Conservation (phyloP, 2,797 vertebrate genomes). For the Spondyliosoma cantharus region DNA sequence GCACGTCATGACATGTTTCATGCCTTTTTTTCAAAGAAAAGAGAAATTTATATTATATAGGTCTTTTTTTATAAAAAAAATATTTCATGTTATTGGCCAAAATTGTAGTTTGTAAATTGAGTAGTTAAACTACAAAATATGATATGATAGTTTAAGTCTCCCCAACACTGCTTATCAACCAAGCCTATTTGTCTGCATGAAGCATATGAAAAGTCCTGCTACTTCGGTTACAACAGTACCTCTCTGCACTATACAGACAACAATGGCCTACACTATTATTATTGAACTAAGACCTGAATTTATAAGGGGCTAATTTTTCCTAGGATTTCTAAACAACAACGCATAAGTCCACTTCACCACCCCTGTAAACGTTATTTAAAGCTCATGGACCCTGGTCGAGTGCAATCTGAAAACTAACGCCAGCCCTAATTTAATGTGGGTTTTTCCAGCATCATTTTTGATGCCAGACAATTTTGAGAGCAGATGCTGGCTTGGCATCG, state of each 20-base stretch:
- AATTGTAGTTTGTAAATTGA: too few relatives aligned
- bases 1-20: too few relatives aligned
- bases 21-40: too few relatives aligned
- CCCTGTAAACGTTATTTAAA: slow-evolving; percentile 13
- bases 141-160: too few relatives aligned
- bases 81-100: too few relatives aligned
- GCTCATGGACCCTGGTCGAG: not conserved
- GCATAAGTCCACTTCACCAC: not conserved
- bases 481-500: slow-evolving; percentile 38
- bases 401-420: not conserved
- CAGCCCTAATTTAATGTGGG: not conserved
- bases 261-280: too few relatives aligned
- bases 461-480: slow-evolving; percentile 43
- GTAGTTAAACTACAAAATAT: too few relatives aligned
- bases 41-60: too few relatives aligned
- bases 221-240: not conserved
- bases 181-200: not conserved
- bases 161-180: too few relatives aligned
- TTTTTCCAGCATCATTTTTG: slow-evolving; percentile 19
- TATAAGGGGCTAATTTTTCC: not conserved
- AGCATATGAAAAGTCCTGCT: not conserved
- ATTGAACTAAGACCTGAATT: not conserved
- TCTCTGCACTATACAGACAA: not conserved
- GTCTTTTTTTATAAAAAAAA: too few relatives aligned
- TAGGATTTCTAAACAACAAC: not conserved